Evolutionary conservation across 2,888 invertebrate genomes (phyloP).

Genomic region (Alcis repandata): DNA sequence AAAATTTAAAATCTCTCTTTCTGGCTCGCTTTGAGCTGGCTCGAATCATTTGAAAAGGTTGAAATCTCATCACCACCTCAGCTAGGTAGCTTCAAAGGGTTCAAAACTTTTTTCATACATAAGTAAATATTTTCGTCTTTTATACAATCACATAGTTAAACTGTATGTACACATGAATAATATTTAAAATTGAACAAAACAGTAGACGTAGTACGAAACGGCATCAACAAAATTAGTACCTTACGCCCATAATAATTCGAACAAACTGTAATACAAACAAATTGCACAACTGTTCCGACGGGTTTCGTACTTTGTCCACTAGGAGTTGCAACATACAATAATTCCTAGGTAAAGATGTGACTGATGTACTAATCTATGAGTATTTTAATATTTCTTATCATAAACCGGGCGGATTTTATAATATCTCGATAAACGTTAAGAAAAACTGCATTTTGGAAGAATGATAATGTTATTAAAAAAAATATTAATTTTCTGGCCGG

Average conservation of each 20-base stretch:
- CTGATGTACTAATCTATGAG: slow-evolving; percentile 16
- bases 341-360: not conserved
- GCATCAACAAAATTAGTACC: no score
- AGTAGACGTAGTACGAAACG: not conserved
- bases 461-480: not conserved
- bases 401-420: not conserved
- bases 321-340: not conserved
- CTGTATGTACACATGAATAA: not conserved
- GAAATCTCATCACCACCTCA: slow-evolving; percentile 14
- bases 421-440: no score
- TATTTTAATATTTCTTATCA: slow-evolving; percentile 23
- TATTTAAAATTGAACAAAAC: not conserved
- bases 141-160: slow-evolving; percentile 20
- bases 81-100: not conserved
- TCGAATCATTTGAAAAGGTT: slow-evolving; percentile 69
- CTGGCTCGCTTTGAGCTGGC: slow-evolving; percentile 76
- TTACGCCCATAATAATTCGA: no score
- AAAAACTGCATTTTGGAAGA: not conserved
- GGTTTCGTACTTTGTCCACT: not conserved
- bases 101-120: not conserved
- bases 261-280: no score
- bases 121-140: slow-evolving; percentile 48
- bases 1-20: slow-evolving; percentile 65
- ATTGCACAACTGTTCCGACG: not conserved
- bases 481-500: slow-evolving; percentile 49